Percentiles rank a stretch among this genome's conserved stretches.
Evolutionary conservation across 2,797 vertebrate genomes (phyloP).

Genomic region (Lepidocolaptes lacrymiger): DNA sequence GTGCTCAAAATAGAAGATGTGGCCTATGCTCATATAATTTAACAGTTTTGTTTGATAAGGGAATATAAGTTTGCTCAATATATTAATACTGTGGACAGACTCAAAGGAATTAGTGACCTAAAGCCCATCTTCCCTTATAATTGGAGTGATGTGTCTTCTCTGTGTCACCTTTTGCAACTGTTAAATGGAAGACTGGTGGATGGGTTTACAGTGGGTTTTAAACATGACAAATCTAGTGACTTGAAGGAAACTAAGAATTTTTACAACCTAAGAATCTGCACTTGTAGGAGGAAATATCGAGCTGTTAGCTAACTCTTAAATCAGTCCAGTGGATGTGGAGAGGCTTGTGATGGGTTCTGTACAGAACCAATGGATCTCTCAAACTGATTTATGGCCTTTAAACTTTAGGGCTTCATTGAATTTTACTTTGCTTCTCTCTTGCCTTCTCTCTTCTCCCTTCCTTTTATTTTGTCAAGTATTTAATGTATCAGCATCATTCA

Average conservation of each 20-base stretch:
- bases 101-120: background rate
- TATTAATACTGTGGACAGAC: background rate
- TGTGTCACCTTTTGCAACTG: background rate
- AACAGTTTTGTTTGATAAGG: background rate
- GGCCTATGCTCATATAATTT: background rate
- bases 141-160: rapidly evolving
- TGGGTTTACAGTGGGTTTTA: background rate
- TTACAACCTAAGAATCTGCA: background rate
- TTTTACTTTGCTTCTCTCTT: background rate
- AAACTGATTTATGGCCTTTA: background rate
- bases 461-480: background rate
- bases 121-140: background rate
- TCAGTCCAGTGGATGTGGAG: background rate
- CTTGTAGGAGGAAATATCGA: background rate
- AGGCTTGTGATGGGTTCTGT: background rate
- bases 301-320: background rate
- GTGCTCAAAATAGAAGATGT: rapidly evolving
- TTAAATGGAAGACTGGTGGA: background rate
- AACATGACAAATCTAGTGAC: background rate
- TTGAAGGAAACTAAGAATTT: background rate
- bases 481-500: background rate
- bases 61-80: background rate
- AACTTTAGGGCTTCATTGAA: background rate
- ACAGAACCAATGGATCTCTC: background rate
- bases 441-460: background rate